phyloP scores from a whole-genome alignment of 1,140 invertebrate species.

The Lepidurus packardi region DNA sequence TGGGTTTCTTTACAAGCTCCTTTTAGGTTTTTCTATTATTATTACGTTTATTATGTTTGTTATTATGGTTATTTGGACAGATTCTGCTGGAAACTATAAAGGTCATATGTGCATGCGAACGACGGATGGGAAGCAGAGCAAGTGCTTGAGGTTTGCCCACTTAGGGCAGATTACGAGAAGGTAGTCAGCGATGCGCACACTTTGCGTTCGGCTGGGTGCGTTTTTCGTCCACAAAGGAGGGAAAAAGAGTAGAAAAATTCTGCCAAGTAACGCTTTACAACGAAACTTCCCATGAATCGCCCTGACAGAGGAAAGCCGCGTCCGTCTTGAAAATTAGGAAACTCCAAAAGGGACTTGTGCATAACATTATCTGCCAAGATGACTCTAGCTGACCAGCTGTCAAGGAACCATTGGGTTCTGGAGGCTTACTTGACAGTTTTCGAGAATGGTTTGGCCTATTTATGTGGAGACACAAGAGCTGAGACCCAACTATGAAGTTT shows the following conservation, averaged over 20 bases:
- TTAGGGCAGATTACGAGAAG: background rate
- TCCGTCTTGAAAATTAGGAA: background rate
- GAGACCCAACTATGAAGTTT: too few species aligned
- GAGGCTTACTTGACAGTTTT: too few species aligned
- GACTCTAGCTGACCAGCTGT: background rate
- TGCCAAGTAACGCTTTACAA: background rate
- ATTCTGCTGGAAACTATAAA: too few species aligned
- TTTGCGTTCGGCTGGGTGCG: background rate
- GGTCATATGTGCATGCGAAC: too few species aligned
- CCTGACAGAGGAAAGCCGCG: background rate
- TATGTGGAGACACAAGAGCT: too few species aligned
- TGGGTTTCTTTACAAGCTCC: too few species aligned
- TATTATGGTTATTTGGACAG: too few species aligned
- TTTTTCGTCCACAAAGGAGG: background rate
- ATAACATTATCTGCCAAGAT: background rate
- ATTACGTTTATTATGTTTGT: too few species aligned
- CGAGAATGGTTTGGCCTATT: too few species aligned
- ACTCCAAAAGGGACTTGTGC: background rate
- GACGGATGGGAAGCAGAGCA: background rate
- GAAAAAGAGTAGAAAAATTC: background rate
- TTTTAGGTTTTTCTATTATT: too few species aligned
- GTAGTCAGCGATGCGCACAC: slow-evolving; percentile 1
- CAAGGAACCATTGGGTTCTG: background rate
- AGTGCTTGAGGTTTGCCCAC: background rate
- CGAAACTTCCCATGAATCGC: background rate